Base-by-base conservation (phyloP, 92 coral and sea anemone genomes). In the Parazoanthus atlanticus region DNA sequence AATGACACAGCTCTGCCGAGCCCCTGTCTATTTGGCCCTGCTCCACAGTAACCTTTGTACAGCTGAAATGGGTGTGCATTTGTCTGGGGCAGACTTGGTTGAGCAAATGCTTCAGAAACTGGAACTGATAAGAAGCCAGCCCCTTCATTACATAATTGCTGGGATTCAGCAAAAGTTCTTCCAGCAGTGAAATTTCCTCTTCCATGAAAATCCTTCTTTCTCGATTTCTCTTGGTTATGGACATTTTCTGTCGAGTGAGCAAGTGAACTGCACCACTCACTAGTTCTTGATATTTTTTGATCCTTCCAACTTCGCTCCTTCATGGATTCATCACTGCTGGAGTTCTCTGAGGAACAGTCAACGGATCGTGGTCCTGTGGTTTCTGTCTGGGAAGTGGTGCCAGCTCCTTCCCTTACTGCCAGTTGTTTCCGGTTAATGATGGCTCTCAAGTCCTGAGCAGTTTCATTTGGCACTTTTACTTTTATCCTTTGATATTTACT, bases 241-340 rank as follows among this genome's bases (percentile, higher is more conserved):
- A 15, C 13, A 23, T n/a, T 76, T 41, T 41, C 46, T 36, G 21
- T 23, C 5, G 16, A 12, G 6, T 28, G 47, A 75, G 43, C 12
- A 75, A 75, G 79, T 17, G 49, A 75, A 32, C 79, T 19, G 79
- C 79, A 75, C 79, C 79, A 34, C 12, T 77, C 81, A 77, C 1
- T 4, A 19, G 81, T 77, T 77, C 81, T 77, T 13, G 29, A 16
- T 0, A 3, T 7, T 23, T 77, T 77, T 23, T 25, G 4, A 77
- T 77, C 58, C 7, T 77, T 10, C 29, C 11, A 38, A 38, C 19
- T 77, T 49, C 40, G 61, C 34, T 77, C 31, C 31, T 41, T 41
- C 17, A 11, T 26, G 26, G 61, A 40, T 19, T 40, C 30, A 41
- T 40, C 31, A 77, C 8, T 19, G 28, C 28, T 21, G 69, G 28